phyloP scores from a whole-genome alignment of 64 coral and sea anemone species.

The Anthopleura sola region DNA sequence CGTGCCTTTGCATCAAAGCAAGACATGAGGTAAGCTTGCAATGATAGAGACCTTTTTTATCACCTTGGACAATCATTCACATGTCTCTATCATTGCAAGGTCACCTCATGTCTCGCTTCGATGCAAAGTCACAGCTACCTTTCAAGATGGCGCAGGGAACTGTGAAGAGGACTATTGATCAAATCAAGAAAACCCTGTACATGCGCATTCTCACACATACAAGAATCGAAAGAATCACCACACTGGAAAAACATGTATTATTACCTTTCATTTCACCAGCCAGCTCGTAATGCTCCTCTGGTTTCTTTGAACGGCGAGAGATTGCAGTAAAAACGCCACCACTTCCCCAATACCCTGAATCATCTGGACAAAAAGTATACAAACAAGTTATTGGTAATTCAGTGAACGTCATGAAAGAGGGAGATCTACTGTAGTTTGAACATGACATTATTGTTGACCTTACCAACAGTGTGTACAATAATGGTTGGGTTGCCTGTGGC shows the following conservation, averaged over 20 bases:
- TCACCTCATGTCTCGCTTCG: too few relatives aligned
- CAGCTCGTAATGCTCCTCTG: slow-evolving; percentile 68
- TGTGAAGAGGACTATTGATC: neutral
- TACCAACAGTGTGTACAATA: slow-evolving; percentile 87
- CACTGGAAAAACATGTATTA: too few relatives aligned
- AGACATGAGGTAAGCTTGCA: too few relatives aligned
- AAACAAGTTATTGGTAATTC: neutral
- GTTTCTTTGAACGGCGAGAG: slow-evolving; percentile 45
- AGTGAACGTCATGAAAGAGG: neutral
- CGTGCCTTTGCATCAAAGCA: too few relatives aligned
- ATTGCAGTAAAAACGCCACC: slow-evolving; percentile 83
- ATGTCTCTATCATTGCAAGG: too few relatives aligned
- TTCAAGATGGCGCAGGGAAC: too few relatives aligned
- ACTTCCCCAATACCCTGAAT: slow-evolving; percentile 81
- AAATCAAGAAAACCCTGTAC: too few relatives aligned
- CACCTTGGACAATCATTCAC: too few relatives aligned
- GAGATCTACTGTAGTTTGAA: too few relatives aligned
- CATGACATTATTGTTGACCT: neutral
- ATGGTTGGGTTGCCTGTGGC: slow-evolving; percentile 51
- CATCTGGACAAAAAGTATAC: slow-evolving; percentile 40
- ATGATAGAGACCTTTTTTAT: too few relatives aligned
- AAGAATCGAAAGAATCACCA: neutral
- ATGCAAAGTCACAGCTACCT: too few relatives aligned
- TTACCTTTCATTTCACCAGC: slow-evolving; percentile 83
- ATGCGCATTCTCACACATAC: neutral